Base-by-base conservation (phyloP, 2,888 invertebrate species). In the Habrosyne pyritoides region DNA sequence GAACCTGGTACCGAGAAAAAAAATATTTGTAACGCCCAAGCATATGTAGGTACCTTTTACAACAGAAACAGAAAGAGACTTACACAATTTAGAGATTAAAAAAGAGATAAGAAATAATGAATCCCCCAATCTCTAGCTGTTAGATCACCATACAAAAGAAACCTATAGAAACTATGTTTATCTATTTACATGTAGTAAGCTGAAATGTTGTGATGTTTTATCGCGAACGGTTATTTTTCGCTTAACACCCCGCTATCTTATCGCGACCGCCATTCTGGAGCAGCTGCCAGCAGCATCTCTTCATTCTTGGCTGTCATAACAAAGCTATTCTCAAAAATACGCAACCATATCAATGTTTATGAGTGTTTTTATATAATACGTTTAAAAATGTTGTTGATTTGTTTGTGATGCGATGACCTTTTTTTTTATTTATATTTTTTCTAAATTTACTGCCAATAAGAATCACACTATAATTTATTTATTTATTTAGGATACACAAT, bases 201-300 rank as follows among this genome's bases (percentile, higher is more conserved):
- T 1, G 1, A 50, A 50, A 49, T 49, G 24, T 26, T 50, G 30
- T 47, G 21, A 53, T 33, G n/a, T 48, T 46, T 42, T 53, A 47
- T 49, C 36, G 33, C 52, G 52, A 46, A 57, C 57, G 56, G 56
- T 64, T 74, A 75, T 75, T 75, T 68, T 77, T 69, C 74, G 75
- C 69, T 77, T 72, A 70, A 63, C 68, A 61, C 61, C 49, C 49
- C 54, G 47, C 59, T 77, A 78, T 78, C 77, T 78, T 77, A 77
- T 78, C 77, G 69, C 21, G 18, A 47, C 4, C 53, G 58, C 76
- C 71, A 78, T 78, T 77, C 66, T 63, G 50, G 48, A 60, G 60
- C 63, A 59, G 59, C 52, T 62, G 61, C 47, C 60, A 64, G 59
- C 47, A 21, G 12, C 59, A 60, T 65, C 69, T 64, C 18, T 42